Conservation (phyloP, 2,797 vertebrate species). For the Bradypodion ventrale region DNA sequence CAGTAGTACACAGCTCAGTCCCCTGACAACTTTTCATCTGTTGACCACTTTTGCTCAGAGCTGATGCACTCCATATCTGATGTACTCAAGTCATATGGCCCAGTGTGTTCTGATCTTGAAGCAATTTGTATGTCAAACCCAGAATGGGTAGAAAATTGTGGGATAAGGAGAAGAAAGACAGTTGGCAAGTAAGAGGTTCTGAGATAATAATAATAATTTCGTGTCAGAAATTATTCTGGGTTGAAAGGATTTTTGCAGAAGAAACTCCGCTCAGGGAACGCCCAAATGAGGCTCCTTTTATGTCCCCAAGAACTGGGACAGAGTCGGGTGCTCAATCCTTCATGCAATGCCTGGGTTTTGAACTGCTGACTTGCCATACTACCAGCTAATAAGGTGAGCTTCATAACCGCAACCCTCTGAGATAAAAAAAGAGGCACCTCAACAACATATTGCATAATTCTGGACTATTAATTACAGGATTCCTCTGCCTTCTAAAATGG, state of each 20-base stretch:
- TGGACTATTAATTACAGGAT: background rate
- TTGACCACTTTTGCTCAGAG: background rate
- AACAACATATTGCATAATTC: background rate
- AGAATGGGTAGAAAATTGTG: background rate
- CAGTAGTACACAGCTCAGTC: background rate
- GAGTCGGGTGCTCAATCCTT: no score
- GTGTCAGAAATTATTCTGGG: no score
- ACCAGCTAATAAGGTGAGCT: no score
- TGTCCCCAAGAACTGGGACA: no score
- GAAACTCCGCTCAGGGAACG: no score
- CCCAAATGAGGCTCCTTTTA: no score
- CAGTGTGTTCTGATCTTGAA: background rate
- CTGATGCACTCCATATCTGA: background rate
- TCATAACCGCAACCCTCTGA: background rate
- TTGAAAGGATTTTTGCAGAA: no score
- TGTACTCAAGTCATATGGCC: background rate
- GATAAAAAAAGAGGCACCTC: constrained; percentile 21
- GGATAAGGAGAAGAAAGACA: background rate
- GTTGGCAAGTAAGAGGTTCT: no score
- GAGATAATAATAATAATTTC: no score
- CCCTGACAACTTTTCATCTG: background rate
- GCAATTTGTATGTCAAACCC: background rate
- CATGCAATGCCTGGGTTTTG: no score
- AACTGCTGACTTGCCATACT: no score
- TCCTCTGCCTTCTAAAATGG: background rate